Evolutionary conservation across 2,888 invertebrate species (phyloP), one percentile per base, ranked within the genome.

Genomic region (Embidobia sp.): DNA sequence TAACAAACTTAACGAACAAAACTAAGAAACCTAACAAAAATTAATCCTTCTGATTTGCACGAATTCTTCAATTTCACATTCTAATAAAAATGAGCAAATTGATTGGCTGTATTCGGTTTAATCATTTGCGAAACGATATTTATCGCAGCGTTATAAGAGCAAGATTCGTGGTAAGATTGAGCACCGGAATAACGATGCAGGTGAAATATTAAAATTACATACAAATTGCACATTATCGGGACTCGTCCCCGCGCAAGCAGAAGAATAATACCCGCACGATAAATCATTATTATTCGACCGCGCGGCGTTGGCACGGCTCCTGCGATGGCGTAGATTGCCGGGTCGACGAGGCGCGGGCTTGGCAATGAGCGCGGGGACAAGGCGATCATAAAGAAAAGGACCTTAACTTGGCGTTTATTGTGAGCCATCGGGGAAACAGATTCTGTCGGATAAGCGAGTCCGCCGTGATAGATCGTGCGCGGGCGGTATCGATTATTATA

Each of bases 251-350:
- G 55, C 76, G 51, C 61, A 63, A 61, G 53, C 44, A 48, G 77
- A 70, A 77, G 72, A 55, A 77, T 73, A 79, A 77, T 61, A 80
- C 77, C 72, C 72, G 78, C 78, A 76, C 49, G 59, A 81, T 84
- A 82, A 80, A 82, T 85, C 83, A 82, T 80, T 80, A 82, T 85
- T 84, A 86, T 83, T 85, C 79, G 80, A 80, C 78, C 82, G 81
- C 83, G 79, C 80, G n/a, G n/a, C 77, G 80, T 73, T 77, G 78
- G 63, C 77, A 57, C 63, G 70, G 66, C 64, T 80, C 67, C 80
- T 70, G 53, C 75, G 69, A 53, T 35, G 59, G 69, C 77, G 77
- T 80, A 69, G 80, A 83, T 84, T 81, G 80, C 79, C 80, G 72
- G 66, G 75, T 77, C 75, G 53, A 40, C 27, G 35, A 33, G 42